Evolutionary conservation across 1,140 invertebrate genomes (phyloP).

Genomic region (Palaemon carinicauda): DNA sequence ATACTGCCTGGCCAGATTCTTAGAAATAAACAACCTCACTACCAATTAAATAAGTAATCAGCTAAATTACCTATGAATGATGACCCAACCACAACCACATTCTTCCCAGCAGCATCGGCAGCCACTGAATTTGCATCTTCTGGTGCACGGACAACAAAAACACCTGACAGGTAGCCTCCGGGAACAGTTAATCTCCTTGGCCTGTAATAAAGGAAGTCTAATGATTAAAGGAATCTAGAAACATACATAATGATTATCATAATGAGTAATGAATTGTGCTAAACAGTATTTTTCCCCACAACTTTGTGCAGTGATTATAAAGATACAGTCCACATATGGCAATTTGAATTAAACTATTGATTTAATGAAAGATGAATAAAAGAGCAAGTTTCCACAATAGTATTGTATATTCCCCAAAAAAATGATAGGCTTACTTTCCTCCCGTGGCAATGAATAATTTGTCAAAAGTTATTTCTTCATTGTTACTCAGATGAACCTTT

Average conservation of each 20-base stretch:
- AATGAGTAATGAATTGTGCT: too few species aligned
- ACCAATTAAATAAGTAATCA: background rate
- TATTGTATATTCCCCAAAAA: background rate
- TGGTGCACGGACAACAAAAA: constrained; percentile 78
- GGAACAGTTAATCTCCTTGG: constrained; percentile 72
- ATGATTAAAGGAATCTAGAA: too few species aligned
- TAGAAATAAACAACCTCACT: background rate
- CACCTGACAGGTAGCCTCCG: constrained; percentile 76
- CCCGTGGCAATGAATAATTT: constrained; percentile 86
- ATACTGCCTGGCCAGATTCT: too few species aligned
- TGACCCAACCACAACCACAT: constrained; percentile 80
- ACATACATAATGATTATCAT: too few species aligned
- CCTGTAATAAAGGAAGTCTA: constrained; percentile 52
- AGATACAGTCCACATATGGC: too few species aligned
- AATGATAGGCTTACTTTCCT: constrained; percentile 65
- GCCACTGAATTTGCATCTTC: constrained; percentile 76
- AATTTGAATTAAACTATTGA: too few species aligned
- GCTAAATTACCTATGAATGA: constrained; percentile 74
- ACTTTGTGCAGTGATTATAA: too few species aligned
- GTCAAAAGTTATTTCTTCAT: constrained; percentile 75
- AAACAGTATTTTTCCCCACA: too few species aligned
- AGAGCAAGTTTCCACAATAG: background rate
- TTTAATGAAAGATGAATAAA: too few species aligned
- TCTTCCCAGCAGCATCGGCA: constrained; percentile 65
- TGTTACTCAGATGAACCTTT: constrained; percentile 73